Conservation (phyloP, 2,888 invertebrate genomes). For the Phengaris alcon region DNA sequence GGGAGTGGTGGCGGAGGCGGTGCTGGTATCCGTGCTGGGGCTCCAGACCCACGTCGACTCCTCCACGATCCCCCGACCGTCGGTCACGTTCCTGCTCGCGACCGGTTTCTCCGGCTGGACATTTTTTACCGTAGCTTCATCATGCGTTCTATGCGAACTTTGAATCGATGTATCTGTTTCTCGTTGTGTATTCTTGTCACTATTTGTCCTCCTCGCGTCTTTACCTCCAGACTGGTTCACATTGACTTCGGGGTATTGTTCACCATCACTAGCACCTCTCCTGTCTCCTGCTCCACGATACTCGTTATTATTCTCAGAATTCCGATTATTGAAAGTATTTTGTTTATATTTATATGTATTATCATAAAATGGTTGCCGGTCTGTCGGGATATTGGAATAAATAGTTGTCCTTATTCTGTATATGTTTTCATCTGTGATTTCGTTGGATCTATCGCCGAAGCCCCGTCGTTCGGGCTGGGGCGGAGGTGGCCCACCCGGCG, state of each 20-base stretch:
- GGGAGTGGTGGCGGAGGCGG: neutral
- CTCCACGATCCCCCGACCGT: neutral
- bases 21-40: neutral
- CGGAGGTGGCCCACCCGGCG: neutral
- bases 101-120: neutral
- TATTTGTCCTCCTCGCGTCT: neutral
- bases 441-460: constrained; percentile 6
- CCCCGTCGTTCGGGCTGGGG: neutral
- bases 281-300: neutral
- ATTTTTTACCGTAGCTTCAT: neutral
- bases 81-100: neutral
- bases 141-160: neutral
- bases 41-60: constrained; percentile 1
- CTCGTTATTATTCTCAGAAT: neutral
- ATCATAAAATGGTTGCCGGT: neutral
- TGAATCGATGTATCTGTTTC: neutral
- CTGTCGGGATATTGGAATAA: neutral
- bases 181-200: neutral
- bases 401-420: neutral
- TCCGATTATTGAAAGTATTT: neutral
- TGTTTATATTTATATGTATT: neutral
- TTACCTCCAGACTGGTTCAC: neutral
- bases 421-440: neutral
- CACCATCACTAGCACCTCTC: neutral
- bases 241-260: neutral